These are phyloP conservation scores for Megaceryle maxima DNA, from an alignment of 2,113 vertebrate genomes.

Conservation along the genomic window DNA sequence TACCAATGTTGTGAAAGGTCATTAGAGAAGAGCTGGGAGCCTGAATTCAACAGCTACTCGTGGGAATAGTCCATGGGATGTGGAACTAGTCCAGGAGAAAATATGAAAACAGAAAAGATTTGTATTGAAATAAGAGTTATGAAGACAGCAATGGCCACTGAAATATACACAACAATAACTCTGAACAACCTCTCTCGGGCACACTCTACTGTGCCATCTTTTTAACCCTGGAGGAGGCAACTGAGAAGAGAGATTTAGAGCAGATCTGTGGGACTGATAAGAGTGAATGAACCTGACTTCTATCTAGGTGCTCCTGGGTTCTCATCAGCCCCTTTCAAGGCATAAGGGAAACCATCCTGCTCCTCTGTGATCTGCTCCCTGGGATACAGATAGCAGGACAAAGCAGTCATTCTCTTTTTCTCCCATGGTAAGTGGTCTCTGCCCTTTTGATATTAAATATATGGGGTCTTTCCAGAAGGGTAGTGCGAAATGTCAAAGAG, in stretches of 20 bases:
- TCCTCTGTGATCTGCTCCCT: conserved; percentile 55
- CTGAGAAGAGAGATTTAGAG: conserved; percentile 33
- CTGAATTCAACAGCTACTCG: background rate
- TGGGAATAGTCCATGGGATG: conserved; percentile 10
- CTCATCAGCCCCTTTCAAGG: conserved; percentile 51
- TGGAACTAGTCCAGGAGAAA: conserved; percentile 7
- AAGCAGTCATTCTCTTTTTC: conserved; percentile 57
- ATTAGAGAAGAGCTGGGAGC: background rate
- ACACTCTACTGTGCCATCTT: conserved; percentile 24
- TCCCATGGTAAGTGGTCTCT: conserved; percentile 64
- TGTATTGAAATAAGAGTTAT: conserved; percentile 26
- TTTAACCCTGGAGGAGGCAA: conserved; percentile 51
- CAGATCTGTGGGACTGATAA: conserved; percentile 32
- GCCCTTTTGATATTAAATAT: conserved; percentile 65
- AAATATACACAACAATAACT: conserved; percentile 47
- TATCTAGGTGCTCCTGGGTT: conserved; percentile 49
- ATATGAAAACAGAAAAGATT: conserved; percentile 37
- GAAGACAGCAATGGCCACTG: conserved; percentile 38
- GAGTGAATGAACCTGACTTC: conserved; percentile 38
- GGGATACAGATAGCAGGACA: conserved; percentile 41
- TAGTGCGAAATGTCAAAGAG: conserved; percentile 44
- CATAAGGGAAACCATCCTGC: background rate
- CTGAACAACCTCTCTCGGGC: conserved; percentile 1
- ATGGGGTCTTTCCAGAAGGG: conserved; percentile 60
- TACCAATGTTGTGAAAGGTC: conserved; percentile 35